Percentiles rank a stretch among this genome's conserved stretches.
phyloP scores from a whole-genome alignment of 23 tunicate genomes.

The Clavelina lepadiformis region DNA sequence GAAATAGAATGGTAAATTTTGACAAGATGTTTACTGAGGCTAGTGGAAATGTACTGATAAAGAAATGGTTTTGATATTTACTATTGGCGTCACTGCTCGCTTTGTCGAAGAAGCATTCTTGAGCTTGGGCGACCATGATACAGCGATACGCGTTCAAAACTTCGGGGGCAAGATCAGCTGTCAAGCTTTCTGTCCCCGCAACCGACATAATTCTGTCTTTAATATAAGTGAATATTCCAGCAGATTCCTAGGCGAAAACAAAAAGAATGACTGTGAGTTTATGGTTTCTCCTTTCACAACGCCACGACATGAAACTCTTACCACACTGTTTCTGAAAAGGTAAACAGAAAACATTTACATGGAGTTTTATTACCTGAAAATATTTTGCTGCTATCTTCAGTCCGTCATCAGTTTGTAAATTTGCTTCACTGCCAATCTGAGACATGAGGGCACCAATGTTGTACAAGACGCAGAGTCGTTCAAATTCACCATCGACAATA shows the following conservation, averaged over 20 bases:
- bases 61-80: no score
- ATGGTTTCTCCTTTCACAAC: no score
- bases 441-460: slow-evolving; percentile 87
- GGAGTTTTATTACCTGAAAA: slow-evolving; percentile 47
- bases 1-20: not conserved
- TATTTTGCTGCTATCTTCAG: slow-evolving; percentile 78
- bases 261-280: no score
- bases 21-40: not conserved
- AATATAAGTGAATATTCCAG: slow-evolving; percentile 76
- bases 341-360: no score
- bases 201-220: slow-evolving; percentile 77
- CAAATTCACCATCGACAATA: slow-evolving; percentile 80
- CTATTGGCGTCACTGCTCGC: slow-evolving; percentile 55
- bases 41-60: not conserved
- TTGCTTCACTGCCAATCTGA: slow-evolving; percentile 78
- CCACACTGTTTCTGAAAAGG: no score
- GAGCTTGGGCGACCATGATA: slow-evolving; percentile 82
- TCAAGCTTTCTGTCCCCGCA: slow-evolving; percentile 40
- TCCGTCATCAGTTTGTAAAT: slow-evolving; percentile 89
- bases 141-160: slow-evolving; percentile 46
- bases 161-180: slow-evolving; percentile 56
- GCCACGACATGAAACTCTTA: no score
- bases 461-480: slow-evolving; percentile 69
- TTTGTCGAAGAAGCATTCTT: slow-evolving; percentile 86
- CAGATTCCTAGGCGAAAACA: slow-evolving; percentile 61